Evolutionary conservation across 1,140 invertebrate genomes (phyloP).

Genomic region (Gerris buenoi): DNA sequence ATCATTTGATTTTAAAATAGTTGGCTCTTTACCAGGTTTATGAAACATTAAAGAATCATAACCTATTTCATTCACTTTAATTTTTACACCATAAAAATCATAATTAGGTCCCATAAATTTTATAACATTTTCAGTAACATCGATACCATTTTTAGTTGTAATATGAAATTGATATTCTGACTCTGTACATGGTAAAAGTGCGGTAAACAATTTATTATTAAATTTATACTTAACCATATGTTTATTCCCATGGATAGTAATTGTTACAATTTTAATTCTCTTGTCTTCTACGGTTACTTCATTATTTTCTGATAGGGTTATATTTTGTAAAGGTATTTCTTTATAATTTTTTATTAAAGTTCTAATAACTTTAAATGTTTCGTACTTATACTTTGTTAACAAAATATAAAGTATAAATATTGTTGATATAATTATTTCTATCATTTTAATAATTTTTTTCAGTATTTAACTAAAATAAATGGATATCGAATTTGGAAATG

Average conservation of each 20-base stretch:
- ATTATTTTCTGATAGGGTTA: not conserved
- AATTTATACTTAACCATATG: not conserved
- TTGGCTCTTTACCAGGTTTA: not conserved
- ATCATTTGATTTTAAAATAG: not conserved
- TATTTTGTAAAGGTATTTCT: not conserved
- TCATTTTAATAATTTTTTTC: not conserved
- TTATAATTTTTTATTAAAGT: not conserved
- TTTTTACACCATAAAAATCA: not conserved
- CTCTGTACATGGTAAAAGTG: not conserved
- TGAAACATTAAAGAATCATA: not conserved
- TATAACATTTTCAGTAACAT: not conserved
- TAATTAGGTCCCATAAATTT: not conserved
- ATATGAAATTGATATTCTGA: not conserved
- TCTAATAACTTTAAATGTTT: not conserved
- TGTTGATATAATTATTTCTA: not conserved
- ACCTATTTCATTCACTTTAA: not conserved
- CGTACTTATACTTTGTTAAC: not conserved
- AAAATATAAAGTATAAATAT: not conserved
- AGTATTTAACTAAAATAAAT: not conserved
- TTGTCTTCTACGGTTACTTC: not conserved
- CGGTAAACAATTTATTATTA: not conserved
- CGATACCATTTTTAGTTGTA: not conserved
- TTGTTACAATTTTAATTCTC: not conserved
- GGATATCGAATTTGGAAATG: not conserved
- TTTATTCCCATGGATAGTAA: not conserved